Base-by-base conservation (phyloP, 2,888 invertebrate genomes). In the Dioctria rufipes region DNA sequence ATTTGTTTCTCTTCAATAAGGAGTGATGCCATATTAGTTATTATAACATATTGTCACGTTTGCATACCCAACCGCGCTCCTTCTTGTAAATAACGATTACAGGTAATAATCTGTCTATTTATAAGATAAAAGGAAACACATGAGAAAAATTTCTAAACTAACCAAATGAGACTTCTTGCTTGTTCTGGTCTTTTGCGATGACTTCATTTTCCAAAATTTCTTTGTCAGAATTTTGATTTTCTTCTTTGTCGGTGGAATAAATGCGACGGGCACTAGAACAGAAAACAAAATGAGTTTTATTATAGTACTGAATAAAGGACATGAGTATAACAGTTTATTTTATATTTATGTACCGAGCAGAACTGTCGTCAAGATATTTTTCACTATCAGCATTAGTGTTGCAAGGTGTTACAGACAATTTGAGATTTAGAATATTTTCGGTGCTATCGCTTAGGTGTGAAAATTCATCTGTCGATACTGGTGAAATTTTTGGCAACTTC, bases 241-340 rank as follows among this genome's bases (percentile, higher is more conserved):
- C 9, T 77, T 77, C 77, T 11, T 46, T 63, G 61, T 77, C 61
- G n/a, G 42, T 77, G 11, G n/a, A 43, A 39, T 61, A 73, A n/a
- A 73, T 43, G 25, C 11, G 77, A 13, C 43, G 25, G 6, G 77
- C 60, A 60, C 77, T 77, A 60, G 42, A 13, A 58, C 37, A 6
- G 40, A 51, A 13, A 73, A 73, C 25, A 13, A 37, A 66, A 25
- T 25, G 25, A 25, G 0, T 25, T 25, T 25, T 25, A 25, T 25
- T 25, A 25, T 3, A 46, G 8, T 9, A n/a, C n/a, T n/a, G 25
- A 46, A 46, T 67, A 13, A 46, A n/a, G 5, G 5, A 65, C 11
- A 11, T 11, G 1, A n/a, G 5, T 3, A 5, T 42, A 65, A 65
- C n/a, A 6, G 5, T 65, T 63, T 42, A 11, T n/a, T 42, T 65